Evolutionary conservation across 2,888 invertebrate genomes (phyloP).

Genomic region (Pyrgus malvae): DNA sequence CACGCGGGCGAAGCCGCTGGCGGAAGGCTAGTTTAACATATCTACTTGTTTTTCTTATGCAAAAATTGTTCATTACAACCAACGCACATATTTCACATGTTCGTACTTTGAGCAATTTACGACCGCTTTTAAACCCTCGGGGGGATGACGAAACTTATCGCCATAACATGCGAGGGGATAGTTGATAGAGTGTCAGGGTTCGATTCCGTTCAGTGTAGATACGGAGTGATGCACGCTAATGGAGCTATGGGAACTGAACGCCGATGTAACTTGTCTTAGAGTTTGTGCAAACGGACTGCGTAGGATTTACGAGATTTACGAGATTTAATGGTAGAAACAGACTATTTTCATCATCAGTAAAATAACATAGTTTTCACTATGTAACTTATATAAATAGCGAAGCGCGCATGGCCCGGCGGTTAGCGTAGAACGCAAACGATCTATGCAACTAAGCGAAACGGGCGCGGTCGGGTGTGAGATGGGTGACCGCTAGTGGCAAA

Average conservation of each 20-base stretch:
- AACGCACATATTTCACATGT: conserved; percentile 1
- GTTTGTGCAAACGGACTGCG: conserved; percentile 21
- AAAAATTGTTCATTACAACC: neutral
- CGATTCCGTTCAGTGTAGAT: conserved; percentile 54
- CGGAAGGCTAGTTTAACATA: too few relatives aligned
- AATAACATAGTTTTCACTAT: too few relatives aligned
- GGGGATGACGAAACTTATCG: conserved; percentile 59
- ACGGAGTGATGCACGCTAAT: conserved; percentile 68
- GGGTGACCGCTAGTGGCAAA: too few relatives aligned
- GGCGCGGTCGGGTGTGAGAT: too few relatives aligned
- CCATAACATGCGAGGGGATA: conserved; percentile 50
- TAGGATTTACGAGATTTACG: neutral
- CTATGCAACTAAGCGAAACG: too few relatives aligned
- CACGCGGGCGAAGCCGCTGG: too few relatives aligned
- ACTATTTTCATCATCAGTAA: too few relatives aligned
- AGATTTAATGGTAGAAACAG: too few relatives aligned
- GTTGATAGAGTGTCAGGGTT: conserved; percentile 58
- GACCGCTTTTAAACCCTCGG: conserved; percentile 52
- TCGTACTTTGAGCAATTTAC: conserved; percentile 49
- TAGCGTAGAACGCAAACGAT: too few relatives aligned
- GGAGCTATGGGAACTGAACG: conserved; percentile 55
- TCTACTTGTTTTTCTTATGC: too few relatives aligned
- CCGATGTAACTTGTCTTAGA: conserved; percentile 30
- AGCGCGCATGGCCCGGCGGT: too few relatives aligned
- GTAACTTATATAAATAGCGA: too few relatives aligned